phyloP scores from a whole-genome alignment of 1,140 invertebrate species.

The Palaemon carinicauda region DNA sequence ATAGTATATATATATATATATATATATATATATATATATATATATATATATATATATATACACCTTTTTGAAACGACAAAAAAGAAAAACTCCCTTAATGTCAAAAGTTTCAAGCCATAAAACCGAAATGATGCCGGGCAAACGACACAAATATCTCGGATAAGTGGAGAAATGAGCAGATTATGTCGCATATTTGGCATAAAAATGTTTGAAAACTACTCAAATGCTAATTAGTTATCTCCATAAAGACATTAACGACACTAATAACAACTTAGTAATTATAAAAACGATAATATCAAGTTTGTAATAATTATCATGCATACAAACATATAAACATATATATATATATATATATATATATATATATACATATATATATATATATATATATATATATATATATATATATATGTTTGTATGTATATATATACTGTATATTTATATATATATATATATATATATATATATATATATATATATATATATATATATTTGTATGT shows the following conservation, averaged over 20 bases:
- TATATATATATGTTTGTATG: too few species aligned
- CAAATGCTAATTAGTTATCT: too few species aligned
- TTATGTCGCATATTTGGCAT: too few species aligned
- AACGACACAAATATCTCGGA: too few species aligned
- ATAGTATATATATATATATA: not conserved
- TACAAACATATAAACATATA: not conserved
- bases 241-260: not conserved
- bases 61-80: too few species aligned
- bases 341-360: not conserved
- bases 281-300: too few species aligned
- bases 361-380: not conserved
- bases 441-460: not conserved
- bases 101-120: too few species aligned
- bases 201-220: too few species aligned
- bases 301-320: not conserved
- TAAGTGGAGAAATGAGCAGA: too few species aligned
- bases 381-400: conserved; percentile 2
- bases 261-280: too few species aligned
- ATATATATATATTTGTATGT: not conserved
- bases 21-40: not conserved
- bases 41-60: not conserved
- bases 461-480: not conserved
- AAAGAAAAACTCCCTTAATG: not conserved
- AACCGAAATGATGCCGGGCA: too few species aligned
- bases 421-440: not conserved